A percentile compares a stretch with the other conserved stretches of the same genome.
phyloP scores from a whole-genome alignment of 2,797 vertebrate species.

The Sebastes steindachneri region DNA sequence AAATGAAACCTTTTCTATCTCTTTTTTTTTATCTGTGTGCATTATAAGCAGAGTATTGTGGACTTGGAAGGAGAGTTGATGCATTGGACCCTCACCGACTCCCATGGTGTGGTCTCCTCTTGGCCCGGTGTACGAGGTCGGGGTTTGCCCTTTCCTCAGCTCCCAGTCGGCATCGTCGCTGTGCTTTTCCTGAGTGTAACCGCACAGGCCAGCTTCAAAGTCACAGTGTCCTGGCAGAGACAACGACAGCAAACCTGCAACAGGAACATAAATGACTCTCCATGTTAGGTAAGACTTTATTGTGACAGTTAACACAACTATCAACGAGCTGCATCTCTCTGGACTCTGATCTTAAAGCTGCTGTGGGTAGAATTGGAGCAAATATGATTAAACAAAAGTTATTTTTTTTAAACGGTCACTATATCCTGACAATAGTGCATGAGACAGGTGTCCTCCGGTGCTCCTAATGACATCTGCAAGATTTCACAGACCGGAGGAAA shows the following conservation, averaged over 20 bases:
- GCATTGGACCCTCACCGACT: slow-evolving; percentile 85
- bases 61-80: neutral
- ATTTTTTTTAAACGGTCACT: no score
- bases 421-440: no score
- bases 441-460: no score
- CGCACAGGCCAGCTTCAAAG: slow-evolving; percentile 90
- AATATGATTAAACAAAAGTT: no score
- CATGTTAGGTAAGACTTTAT: neutral
- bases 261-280: neutral
- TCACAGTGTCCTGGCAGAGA: slow-evolving; percentile 87
- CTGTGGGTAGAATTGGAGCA: fast-evolving
- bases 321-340: neutral
- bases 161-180: slow-evolving; percentile 87
- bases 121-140: slow-evolving; percentile 94
- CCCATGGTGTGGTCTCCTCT: slow-evolving; percentile 94
- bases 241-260: slow-evolving; percentile 70
- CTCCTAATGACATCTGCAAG: no score
- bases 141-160: slow-evolving; percentile 88
- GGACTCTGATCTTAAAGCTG: no score
- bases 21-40: neutral
- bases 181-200: slow-evolving; percentile 88
- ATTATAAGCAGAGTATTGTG: neutral
- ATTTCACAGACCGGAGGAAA: no score
- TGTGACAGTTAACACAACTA: neutral
- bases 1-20: neutral